These are phyloP conservation scores for Drosophila lutescens DNA, from an alignment of 2,888 invertebrate species.

Conservation along the genomic window DNA sequence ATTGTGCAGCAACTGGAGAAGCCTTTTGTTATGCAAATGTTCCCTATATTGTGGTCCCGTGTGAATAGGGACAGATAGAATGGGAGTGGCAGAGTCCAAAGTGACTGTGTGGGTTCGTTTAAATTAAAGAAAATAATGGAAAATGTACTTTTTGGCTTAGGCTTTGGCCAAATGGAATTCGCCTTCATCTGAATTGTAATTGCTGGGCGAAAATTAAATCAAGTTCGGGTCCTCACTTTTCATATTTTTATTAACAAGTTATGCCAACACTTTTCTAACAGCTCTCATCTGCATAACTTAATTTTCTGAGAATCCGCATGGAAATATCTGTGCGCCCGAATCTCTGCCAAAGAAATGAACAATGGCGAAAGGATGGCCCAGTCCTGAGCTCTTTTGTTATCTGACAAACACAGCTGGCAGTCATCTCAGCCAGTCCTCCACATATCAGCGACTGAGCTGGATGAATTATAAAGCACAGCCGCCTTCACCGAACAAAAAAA, in stretches of 20 bases:
- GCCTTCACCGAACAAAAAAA: slow-evolving; percentile 42
- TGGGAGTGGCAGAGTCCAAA: slow-evolving; percentile 5
- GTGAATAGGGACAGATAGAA: slow-evolving; percentile 47
- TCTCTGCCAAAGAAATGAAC: slow-evolving; percentile 57
- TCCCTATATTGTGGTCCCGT: slow-evolving; percentile 51
- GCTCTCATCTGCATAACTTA: slow-evolving; percentile 52
- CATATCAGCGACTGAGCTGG: slow-evolving; percentile 39
- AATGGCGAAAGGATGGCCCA: slow-evolving; percentile 49
- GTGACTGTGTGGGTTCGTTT: slow-evolving; percentile 36
- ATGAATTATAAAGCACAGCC: slow-evolving; percentile 55
- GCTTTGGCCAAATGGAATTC: slow-evolving; percentile 48
- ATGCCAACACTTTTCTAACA: slow-evolving; percentile 43
- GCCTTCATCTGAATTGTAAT: slow-evolving; percentile 60
- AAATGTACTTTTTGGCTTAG: slow-evolving; percentile 79
- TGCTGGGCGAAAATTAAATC: slow-evolving; percentile 56
- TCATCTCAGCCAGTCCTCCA: slow-evolving; percentile 39
- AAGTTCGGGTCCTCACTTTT: slow-evolving; percentile 37
- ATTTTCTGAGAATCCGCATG: slow-evolving; percentile 21
- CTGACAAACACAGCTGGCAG: slow-evolving; percentile 69
- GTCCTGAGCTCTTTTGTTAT: slow-evolving; percentile 66
- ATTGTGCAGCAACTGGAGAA: slow-evolving; percentile 65
- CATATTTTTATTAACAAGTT: slow-evolving; percentile 49
- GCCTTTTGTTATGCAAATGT: slow-evolving; percentile 77
- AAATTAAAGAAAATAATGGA: slow-evolving; percentile 77
- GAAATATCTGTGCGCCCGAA: slow-evolving; percentile 55